Conservation (phyloP, 1,140 invertebrate species). For the Cherax destructor region DNA sequence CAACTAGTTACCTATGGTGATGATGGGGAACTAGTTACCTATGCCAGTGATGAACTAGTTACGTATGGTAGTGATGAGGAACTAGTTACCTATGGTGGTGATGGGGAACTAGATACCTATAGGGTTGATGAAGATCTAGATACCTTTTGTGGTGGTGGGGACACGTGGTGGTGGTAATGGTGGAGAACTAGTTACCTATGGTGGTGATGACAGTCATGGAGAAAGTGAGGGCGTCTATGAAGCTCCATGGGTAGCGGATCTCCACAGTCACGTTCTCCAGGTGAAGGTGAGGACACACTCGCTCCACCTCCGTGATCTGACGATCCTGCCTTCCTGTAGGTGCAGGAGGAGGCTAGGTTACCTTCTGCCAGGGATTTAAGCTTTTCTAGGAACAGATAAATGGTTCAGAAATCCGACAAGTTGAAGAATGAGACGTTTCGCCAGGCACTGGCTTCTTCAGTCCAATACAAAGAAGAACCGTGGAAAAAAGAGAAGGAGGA, state of each 20-base stretch:
- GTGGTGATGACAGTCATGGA: conserved; percentile 41
- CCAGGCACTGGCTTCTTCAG: no score
- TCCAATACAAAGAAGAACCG: no score
- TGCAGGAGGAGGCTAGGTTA: background rate
- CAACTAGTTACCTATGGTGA: no score
- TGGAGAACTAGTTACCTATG: conserved; percentile 2
- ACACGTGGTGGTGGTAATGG: background rate
- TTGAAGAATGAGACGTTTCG: no score
- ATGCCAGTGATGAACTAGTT: no score
- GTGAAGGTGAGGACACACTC: conserved; percentile 44
- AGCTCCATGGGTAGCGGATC: conserved; percentile 82
- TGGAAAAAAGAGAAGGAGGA: no score
- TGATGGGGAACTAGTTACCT: no score
- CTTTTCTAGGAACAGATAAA: background rate
- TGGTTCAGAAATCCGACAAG: no score
- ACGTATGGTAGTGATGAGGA: background rate
- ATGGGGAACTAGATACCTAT: no score
- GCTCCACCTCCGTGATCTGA: conserved; percentile 44
- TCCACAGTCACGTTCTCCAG: conserved; percentile 31
- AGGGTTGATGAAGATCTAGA: no score
- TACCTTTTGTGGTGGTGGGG: background rate
- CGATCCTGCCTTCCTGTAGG: conserved; percentile 12
- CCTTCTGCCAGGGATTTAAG: background rate
- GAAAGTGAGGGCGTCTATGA: conserved; percentile 89
- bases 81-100: background rate